Percentiles rank a stretch among this genome's conserved stretches.
Evolutionary conservation across 1,140 invertebrate genomes (phyloP).

Genomic region (Forficula auricularia): DNA sequence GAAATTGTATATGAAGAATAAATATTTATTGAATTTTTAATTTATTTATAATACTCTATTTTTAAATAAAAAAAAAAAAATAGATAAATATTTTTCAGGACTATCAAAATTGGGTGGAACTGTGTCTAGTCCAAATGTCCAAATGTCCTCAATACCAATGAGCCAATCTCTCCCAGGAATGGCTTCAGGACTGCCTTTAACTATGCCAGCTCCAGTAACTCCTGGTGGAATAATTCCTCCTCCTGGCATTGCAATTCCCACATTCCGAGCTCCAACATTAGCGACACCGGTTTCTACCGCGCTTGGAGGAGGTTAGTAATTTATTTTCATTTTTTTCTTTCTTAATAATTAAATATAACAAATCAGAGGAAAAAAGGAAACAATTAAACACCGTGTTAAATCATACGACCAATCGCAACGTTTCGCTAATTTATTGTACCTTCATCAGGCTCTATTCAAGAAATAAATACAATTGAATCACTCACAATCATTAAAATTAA

Average conservation of each 20-base stretch:
- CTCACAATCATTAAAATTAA: too few relatives aligned
- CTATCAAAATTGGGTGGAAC: slow-evolving; percentile 19
- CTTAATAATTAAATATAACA: too few relatives aligned
- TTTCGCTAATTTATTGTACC: too few relatives aligned
- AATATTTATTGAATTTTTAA: too few relatives aligned
- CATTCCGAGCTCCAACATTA: slow-evolving; percentile 20
- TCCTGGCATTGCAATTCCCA: slow-evolving; percentile 42
- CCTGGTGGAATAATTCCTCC: slow-evolving; percentile 25
- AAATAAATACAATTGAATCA: too few relatives aligned
- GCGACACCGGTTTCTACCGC: slow-evolving; percentile 14
- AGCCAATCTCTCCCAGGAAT: slow-evolving; percentile 11
- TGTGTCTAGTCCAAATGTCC: slow-evolving; percentile 14
- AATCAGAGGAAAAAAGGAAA: too few relatives aligned
- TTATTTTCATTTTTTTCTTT: not conserved
- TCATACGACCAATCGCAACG: too few relatives aligned
- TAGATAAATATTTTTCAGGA: slow-evolving; percentile 14
- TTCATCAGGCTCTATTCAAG: too few relatives aligned
- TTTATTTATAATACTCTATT: too few relatives aligned
- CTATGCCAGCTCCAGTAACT: slow-evolving; percentile 21
- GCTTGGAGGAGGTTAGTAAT: slow-evolving; percentile 5
- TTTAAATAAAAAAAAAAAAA: too few relatives aligned
- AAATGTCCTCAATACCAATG: slow-evolving; percentile 12
- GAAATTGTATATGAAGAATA: too few relatives aligned
- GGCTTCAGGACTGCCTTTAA: slow-evolving; percentile 11
- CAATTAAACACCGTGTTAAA: too few relatives aligned